A percentile compares a stretch with the other conserved stretches of the same genome.
Evolutionary conservation across 2,888 invertebrate genomes (phyloP).

Genomic region (Stenodera caucasica): DNA sequence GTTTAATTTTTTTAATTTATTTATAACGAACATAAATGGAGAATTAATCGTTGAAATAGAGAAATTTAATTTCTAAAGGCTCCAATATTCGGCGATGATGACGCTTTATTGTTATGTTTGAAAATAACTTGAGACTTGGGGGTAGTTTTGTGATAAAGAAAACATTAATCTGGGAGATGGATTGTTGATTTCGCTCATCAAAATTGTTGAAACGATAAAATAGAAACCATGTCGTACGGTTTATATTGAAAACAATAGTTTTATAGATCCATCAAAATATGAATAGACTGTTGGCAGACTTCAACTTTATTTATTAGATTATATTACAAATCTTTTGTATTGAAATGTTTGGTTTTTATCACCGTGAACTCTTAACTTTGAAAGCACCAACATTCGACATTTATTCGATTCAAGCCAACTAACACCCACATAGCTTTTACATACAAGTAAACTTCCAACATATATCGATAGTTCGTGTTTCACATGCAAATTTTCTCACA

Average conservation of each 20-base stretch:
- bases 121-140: neutral
- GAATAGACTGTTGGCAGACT: neutral
- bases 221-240: neutral
- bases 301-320: neutral
- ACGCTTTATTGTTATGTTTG: neutral
- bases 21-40: no score
- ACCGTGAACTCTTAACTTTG: neutral
- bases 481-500: neutral
- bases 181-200: neutral
- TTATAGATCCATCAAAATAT: neutral
- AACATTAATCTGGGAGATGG: neutral
- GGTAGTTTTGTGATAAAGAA: neutral
- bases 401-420: neutral
- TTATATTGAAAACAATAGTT: constrained; percentile 1
- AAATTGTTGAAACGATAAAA: neutral
- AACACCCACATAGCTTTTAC: neutral
- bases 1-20: no score
- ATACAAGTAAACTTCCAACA: neutral
- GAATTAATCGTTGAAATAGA: no score
- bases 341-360: neutral
- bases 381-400: neutral
- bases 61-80: no score
- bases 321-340: no score
- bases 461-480: neutral
- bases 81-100: no score